Evolutionary conservation across 2,113 vertebrate species (phyloP).

Genomic region (Asarcornis scutulata): DNA sequence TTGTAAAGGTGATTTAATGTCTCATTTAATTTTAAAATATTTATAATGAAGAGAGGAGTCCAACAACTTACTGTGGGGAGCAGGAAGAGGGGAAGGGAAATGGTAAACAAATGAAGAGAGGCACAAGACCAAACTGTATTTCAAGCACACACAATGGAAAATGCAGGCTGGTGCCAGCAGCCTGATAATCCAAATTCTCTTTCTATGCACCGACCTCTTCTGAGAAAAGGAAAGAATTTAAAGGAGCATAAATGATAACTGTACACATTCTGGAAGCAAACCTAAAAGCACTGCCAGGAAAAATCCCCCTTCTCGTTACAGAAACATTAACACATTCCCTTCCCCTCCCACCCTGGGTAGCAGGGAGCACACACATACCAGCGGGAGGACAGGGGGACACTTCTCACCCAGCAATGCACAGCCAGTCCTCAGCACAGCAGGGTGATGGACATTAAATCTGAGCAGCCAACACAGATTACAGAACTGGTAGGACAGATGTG

Average conservation of each 20-base stretch:
- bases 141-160: conserved; percentile 35
- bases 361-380: neutral
- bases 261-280: conserved; percentile 10
- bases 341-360: accelerated
- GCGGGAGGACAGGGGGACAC: accelerated
- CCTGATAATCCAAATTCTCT: conserved; percentile 24
- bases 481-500: neutral
- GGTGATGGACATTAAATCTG: neutral
- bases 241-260: conserved; percentile 17
- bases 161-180: conserved; percentile 22
- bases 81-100: neutral
- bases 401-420: neutral
- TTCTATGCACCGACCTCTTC: conserved; percentile 13
- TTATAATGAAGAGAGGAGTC: neutral
- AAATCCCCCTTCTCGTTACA: neutral
- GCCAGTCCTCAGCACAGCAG: neutral
- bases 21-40: neutral
- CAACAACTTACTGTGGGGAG: neutral
- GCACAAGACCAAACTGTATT: neutral
- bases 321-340: neutral
- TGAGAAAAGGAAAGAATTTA: conserved; percentile 50
- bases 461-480: neutral
- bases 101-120: neutral
- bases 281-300: neutral
- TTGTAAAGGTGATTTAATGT: neutral